Base-by-base conservation (phyloP, 2,797 vertebrate species). In the Lepilemur septentrionalis region DNA sequence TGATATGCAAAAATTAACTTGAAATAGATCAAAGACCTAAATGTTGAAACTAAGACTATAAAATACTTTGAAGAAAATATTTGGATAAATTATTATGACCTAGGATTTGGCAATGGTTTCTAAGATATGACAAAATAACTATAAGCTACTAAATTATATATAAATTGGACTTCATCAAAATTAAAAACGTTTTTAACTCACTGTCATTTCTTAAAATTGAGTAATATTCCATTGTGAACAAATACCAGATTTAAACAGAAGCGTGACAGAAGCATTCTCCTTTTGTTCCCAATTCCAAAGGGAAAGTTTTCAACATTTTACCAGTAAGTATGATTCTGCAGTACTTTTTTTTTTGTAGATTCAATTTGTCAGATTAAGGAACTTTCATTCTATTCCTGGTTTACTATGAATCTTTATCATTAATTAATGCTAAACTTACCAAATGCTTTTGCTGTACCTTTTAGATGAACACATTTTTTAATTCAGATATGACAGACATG, bases 241-340 rank as follows among this genome's bases (percentile, higher is more conserved):
- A 38, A 38, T 38, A 38, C 38, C 38, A 38, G 38, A 38, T 38
- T 38, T 38, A 46, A 86, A n/a, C 13, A 69, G 22, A 57, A 59
- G 23, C 59, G 38, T 30, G 41, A 63, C 23, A 83, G 41, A 75
- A 13, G 48, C n/a, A 96, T 59, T 76, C 25, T 79, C 14, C 17
- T 84, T 43, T 84, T 93, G 57, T 41, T 93, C n/a, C n/a, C 28
- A 72, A 67, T 43, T 93, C 65, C 92, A 90, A 73, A 93, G 17
- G 30, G 20, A 57, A 79, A 57, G 25, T 50, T 88, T 92, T 69
- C n/a, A 88, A 75, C 15, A 65, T 82, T 50, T 69, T 13, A 52
- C 15, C 22, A 50, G 25, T 57, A 73, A 91, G 28, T 85, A 80
- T 59, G 28, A 41, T 32, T 7, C 82, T 65, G 46, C 15, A 52